phyloP scores from a whole-genome alignment of 2,113 vertebrate species.

The Platysternon megacephalum region DNA sequence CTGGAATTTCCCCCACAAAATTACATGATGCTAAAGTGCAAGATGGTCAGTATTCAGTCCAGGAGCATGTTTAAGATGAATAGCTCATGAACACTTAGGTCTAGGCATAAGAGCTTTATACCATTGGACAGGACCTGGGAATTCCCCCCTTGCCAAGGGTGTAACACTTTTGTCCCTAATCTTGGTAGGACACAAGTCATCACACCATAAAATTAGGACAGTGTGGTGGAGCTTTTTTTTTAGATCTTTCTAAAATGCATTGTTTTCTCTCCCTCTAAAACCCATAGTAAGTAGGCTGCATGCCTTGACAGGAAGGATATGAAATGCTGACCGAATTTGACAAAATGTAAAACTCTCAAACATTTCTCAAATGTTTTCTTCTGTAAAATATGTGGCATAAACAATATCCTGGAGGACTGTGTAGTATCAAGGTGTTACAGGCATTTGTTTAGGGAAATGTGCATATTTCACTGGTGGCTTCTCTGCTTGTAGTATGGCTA shows the following conservation, averaged over 20 bases:
- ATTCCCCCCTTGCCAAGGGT: background rate
- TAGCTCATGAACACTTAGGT: rapidly evolving
- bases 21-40: background rate
- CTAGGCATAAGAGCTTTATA: rapidly evolving
- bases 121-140: rapidly evolving
- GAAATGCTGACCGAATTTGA: background rate
- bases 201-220: background rate
- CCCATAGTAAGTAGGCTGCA: rapidly evolving
- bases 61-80: background rate
- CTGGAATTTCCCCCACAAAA: background rate
- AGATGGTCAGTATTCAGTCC: background rate
- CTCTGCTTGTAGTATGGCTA: rapidly evolving
- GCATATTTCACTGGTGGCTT: rapidly evolving
- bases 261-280: background rate
- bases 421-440: rapidly evolving
- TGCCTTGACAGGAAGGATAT: background rate
- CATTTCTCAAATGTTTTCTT: rapidly evolving
- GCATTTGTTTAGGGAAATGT: background rate
- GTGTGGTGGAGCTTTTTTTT: background rate
- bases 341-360: background rate
- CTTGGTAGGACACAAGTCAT: background rate
- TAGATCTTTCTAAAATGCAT: background rate
- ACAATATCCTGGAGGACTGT: rapidly evolving
- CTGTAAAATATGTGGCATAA: background rate
- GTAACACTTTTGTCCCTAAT: background rate